These are phyloP conservation scores for Megaceryle maxima DNA, from an alignment of 2,113 vertebrate species.

Conservation along the genomic window DNA sequence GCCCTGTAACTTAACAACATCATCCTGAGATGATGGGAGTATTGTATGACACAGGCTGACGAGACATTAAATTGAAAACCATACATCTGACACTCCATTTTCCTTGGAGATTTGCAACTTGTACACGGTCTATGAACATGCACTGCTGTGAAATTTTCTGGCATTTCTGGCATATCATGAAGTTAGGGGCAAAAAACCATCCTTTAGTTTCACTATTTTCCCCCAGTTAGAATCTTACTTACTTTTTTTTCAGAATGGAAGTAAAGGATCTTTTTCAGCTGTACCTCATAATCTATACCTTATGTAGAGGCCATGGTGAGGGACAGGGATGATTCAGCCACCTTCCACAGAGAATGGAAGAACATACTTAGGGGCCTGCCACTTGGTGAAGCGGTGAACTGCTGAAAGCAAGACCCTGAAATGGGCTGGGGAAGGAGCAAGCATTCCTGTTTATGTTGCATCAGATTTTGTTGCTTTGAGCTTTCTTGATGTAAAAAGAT, in stretches of 20 bases:
- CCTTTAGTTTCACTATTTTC: not conserved
- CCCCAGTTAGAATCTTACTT: not conserved
- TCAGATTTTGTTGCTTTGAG: not conserved
- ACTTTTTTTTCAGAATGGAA: not conserved
- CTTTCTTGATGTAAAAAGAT: not conserved
- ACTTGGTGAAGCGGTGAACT: not conserved
- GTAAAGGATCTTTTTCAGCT: not conserved
- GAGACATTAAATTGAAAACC: conserved; percentile 35
- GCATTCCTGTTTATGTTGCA: not conserved
- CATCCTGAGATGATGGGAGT: not conserved
- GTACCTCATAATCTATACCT: not conserved
- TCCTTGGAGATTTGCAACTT: conserved; percentile 31
- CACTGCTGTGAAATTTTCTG: not conserved
- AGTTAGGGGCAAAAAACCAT: not conserved
- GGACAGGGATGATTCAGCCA: not conserved
- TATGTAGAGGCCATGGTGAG: not conserved
- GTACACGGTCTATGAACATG: not conserved
- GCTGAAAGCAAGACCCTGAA: not conserved
- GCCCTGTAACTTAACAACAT: not conserved
- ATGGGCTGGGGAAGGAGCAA: not conserved
- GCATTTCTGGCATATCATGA: not conserved
- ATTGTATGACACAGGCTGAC: conserved; percentile 16
- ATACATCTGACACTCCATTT: not conserved
- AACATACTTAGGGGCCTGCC: not conserved
- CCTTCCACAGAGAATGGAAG: not conserved